phyloP scores from a whole-genome alignment of 2,888 invertebrate genomes.

The Chrysina gloriosa region DNA sequence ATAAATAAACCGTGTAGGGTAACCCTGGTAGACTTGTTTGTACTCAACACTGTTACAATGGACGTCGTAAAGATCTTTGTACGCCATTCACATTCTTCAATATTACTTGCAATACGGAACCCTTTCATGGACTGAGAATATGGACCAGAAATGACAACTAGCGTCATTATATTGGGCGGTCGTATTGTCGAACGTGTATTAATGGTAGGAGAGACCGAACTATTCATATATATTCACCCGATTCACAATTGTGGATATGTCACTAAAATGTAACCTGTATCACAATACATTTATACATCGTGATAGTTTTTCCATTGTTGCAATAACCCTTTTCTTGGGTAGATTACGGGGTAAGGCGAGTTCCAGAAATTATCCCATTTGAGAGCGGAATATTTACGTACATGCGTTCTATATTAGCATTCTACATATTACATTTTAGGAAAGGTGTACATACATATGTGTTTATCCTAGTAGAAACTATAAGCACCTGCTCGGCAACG shows the following conservation, averaged over 20 bases:
- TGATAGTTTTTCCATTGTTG: slow-evolving; percentile 29
- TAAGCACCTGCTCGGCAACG: slow-evolving; percentile 9
- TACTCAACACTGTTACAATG: slow-evolving; percentile 43
- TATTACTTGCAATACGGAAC: slow-evolving; percentile 50
- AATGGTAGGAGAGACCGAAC: slow-evolving; percentile 52
- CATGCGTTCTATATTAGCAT: slow-evolving; percentile 12
- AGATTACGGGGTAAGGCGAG: neutral
- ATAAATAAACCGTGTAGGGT: slow-evolving; percentile 42
- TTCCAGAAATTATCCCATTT: slow-evolving; percentile 28
- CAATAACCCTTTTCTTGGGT: slow-evolving; percentile 23
- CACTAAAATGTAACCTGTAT: slow-evolving; percentile 40
- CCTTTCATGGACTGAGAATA: slow-evolving; percentile 49
- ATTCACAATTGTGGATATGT: slow-evolving; percentile 37
- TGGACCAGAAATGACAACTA: slow-evolving; percentile 48
- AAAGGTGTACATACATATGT: neutral
- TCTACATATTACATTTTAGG: neutral
- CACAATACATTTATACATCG: slow-evolving; percentile 35
- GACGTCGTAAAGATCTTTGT: slow-evolving; percentile 46
- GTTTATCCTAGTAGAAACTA: neutral
- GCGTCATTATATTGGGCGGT: slow-evolving; percentile 41
- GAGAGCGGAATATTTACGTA: slow-evolving; percentile 1
- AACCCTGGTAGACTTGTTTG: slow-evolving; percentile 45
- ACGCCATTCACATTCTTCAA: slow-evolving; percentile 46
- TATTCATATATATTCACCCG: slow-evolving; percentile 22
- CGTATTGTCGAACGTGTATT: slow-evolving; percentile 51